Percentiles rank a stretch among this genome's conserved stretches.
These are phyloP conservation scores for Callipepla squamata DNA, from an alignment of 2,113 vertebrate genomes.

Conservation along the genomic window DNA sequence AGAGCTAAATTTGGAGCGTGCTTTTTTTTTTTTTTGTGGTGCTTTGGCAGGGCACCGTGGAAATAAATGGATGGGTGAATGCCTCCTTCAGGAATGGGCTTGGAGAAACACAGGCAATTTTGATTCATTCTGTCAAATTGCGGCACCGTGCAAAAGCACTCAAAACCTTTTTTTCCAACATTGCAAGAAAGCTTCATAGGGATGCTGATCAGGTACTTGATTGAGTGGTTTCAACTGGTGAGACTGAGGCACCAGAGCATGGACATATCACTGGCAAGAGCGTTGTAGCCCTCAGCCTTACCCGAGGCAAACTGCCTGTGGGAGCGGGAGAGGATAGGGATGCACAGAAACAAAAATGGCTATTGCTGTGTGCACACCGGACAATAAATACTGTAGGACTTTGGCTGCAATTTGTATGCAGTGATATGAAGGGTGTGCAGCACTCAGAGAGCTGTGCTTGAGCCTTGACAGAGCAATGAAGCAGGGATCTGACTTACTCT, in stretches of 20 bases:
- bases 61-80: constrained; percentile 21
- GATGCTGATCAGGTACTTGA: neutral
- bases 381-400: neutral
- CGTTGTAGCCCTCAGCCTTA: neutral
- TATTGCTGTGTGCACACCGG: neutral
- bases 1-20: neutral
- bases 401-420: neutral
- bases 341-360: neutral
- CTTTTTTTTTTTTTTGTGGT: neutral
- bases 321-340: neutral
- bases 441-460: neutral
- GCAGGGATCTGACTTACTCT: neutral
- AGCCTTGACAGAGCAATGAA: neutral
- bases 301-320: neutral
- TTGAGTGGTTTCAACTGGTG: neutral
- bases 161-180: neutral
- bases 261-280: neutral
- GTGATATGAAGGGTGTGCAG: neutral
- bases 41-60: constrained; percentile 11
- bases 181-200: neutral
- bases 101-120: constrained; percentile 14
- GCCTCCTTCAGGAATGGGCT: neutral
- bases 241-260: neutral
- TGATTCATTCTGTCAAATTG: neutral
- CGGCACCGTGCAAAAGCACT: neutral